phyloP scores from a whole-genome alignment of 2,888 invertebrate species.

The Ernsta delagoae region DNA sequence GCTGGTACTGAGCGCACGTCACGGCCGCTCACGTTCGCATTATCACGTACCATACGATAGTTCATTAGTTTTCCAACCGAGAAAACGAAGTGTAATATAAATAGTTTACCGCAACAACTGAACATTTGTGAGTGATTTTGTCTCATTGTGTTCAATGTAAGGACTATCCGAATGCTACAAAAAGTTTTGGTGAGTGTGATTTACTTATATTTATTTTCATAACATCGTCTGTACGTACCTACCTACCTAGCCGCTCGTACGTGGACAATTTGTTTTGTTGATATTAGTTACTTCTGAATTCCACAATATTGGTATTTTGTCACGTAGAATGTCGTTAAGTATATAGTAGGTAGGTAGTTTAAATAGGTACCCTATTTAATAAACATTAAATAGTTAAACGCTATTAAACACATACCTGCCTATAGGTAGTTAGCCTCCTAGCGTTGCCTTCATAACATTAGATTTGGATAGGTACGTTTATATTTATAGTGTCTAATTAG shows the following conservation, averaged over 20 bases:
- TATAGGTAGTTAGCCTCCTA: no score
- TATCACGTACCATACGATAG: no score
- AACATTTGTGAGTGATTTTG: constrained; percentile 62
- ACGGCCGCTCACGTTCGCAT: no score
- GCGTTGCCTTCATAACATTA: no score
- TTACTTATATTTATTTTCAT: constrained; percentile 32
- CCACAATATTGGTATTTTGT: constrained; percentile 2
- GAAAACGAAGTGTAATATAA: constrained; percentile 75
- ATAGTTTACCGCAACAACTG: constrained; percentile 44
- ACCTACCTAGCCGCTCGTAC: constrained; percentile 7
- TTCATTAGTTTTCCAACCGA: no score
- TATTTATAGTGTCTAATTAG: no score
- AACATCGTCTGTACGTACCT: constrained; percentile 4
- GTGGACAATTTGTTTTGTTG: constrained; percentile 55
- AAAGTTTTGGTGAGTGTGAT: constrained; percentile 37
- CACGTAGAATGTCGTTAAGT: constrained; percentile 19
- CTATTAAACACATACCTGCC: no score
- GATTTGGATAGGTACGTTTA: no score
- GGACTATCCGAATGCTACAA: constrained; percentile 20
- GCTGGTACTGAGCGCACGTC: no score
- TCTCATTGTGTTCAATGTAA: constrained; percentile 45
- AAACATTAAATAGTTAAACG: neutral
- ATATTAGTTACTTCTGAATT: constrained; percentile 45
- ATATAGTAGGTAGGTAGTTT: neutral
- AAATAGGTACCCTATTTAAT: neutral